Conservation (phyloP, 2,113 vertebrate genomes). For the Cyphomyrus plagiostoma region DNA sequence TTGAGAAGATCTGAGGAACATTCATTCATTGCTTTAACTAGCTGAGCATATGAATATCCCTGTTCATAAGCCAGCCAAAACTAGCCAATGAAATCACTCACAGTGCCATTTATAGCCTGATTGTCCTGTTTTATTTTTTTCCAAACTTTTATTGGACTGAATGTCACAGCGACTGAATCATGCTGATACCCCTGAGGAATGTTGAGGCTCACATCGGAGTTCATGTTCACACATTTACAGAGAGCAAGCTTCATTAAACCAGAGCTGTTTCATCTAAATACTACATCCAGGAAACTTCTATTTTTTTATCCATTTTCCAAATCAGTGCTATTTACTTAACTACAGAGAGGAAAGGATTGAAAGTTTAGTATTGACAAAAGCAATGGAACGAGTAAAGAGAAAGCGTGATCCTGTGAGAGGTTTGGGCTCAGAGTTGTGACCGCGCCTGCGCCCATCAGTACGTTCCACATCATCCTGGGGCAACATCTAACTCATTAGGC, state of each 20-base stretch:
- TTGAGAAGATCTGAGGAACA: neutral
- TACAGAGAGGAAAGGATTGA: neutral
- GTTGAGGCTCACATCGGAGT: neutral
- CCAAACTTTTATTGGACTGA: neutral
- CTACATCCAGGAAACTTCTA: neutral
- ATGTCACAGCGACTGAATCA: neutral
- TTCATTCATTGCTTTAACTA: neutral
- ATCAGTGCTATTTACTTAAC: neutral
- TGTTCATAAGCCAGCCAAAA: neutral
- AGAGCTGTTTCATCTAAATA: neutral
- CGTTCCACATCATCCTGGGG: too few species aligned
- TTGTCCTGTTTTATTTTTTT: neutral
- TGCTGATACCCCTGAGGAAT: neutral
- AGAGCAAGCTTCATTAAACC: neutral
- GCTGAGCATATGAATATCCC: neutral
- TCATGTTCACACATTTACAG: neutral
- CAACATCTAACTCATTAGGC: constrained; percentile 7
- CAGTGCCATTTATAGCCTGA: neutral
- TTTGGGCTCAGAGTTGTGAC: neutral
- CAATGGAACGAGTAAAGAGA: neutral
- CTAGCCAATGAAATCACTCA: neutral
- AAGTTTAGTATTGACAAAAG: neutral
- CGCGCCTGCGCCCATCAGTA: neutral
- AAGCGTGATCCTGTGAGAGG: neutral
- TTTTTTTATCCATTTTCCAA: neutral